These are phyloP conservation scores for Umimayanthus chanpuru DNA, from an alignment of 92 coral and sea anemone genomes.

Conservation along the genomic window DNA sequence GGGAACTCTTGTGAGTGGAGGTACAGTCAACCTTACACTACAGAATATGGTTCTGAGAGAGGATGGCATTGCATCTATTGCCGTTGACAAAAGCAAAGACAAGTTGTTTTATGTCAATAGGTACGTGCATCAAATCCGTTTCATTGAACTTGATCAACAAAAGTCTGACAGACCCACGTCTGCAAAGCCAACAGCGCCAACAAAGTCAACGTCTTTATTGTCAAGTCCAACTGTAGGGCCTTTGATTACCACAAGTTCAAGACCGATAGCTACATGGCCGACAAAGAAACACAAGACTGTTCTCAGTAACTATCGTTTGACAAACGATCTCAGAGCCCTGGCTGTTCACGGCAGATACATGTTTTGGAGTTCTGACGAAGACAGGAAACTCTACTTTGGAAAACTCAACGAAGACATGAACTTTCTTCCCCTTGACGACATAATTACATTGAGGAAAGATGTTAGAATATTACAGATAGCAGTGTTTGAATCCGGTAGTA, in stretches of 20 bases:
- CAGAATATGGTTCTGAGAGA: background rate
- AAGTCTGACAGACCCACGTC: background rate
- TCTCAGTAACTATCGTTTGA: constrained; percentile 21
- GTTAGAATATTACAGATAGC: background rate
- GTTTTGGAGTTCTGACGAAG: constrained; percentile 8
- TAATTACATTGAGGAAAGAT: background rate
- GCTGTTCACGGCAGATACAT: constrained; percentile 3
- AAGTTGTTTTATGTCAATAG: constrained; percentile 22
- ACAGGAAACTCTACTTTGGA: constrained; percentile 2
- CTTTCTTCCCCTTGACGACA: constrained; percentile 2
- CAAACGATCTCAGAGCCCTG: background rate
- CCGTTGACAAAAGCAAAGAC: background rate
- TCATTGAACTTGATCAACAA: background rate
- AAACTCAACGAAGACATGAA: constrained; percentile 25
- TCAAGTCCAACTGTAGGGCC: background rate
- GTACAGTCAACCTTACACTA: background rate
- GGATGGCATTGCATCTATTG: background rate
- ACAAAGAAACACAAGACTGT: background rate
- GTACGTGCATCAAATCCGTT: background rate
- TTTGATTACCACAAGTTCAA: background rate
- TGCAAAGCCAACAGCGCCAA: background rate
- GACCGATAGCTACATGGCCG: background rate
- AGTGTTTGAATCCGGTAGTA: background rate
- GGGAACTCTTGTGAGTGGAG: background rate
- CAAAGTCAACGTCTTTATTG: background rate